Evolutionary conservation across 2,888 invertebrate genomes (phyloP).

Genomic region (Terebella lapidaria): DNA sequence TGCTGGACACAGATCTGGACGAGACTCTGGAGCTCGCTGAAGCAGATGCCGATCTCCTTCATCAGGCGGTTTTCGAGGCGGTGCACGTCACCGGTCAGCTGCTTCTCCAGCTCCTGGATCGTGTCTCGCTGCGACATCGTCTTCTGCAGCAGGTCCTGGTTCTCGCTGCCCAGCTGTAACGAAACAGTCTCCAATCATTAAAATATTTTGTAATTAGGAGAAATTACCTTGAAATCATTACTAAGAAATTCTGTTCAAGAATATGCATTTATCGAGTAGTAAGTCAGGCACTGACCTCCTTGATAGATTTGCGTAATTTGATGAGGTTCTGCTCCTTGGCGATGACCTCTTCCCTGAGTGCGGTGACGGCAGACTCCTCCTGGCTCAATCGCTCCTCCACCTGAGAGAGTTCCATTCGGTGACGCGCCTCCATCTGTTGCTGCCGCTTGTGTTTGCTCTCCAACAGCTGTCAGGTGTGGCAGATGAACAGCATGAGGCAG

Average conservation of each 20-base stretch:
- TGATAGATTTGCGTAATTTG: conserved; percentile 36
- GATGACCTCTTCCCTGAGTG: conserved; percentile 33
- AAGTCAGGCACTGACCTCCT: conserved; percentile 35
- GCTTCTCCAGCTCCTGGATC: conserved; percentile 33
- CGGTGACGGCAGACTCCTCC: conserved; percentile 39
- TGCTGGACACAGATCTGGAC: conserved; percentile 42
- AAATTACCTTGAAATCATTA: too few relatives aligned
- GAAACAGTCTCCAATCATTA: too few relatives aligned
- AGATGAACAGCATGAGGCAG: neutral
- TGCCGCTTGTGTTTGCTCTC: conserved; percentile 36
- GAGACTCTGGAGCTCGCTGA: conserved; percentile 41
- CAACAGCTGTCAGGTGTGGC: conserved; percentile 31
- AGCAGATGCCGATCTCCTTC: conserved; percentile 38
- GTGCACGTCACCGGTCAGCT: conserved; percentile 31
- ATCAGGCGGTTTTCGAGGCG: conserved; percentile 37
- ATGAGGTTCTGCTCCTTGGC: conserved; percentile 37
- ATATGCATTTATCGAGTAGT: too few relatives aligned
- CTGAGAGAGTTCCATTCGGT: conserved; percentile 37
- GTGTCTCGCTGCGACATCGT: conserved; percentile 35
- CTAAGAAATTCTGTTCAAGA: too few relatives aligned
- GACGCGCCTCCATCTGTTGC: conserved; percentile 34
- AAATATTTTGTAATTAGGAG: too few relatives aligned
- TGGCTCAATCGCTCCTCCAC: conserved; percentile 34
- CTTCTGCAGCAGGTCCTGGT: conserved; percentile 44
- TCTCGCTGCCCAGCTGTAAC: conserved; percentile 35